Evolutionary conservation across 2,888 invertebrate genomes (phyloP), one percentile per base, ranked within the genome.

Genomic region (Amphipoea oculea): DNA sequence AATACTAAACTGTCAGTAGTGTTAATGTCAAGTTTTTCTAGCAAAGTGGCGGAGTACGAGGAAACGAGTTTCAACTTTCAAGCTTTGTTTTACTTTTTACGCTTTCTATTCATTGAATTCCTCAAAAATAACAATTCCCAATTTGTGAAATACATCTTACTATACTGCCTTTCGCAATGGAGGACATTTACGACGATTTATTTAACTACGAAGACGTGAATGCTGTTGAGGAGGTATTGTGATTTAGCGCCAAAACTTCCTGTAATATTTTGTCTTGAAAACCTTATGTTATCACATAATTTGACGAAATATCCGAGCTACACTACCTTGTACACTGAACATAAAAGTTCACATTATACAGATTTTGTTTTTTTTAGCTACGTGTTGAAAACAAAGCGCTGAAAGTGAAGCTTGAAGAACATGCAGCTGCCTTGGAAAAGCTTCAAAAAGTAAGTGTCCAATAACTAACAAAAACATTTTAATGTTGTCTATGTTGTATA

Each of bases 161-260:
- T 48, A 6, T 17, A 66, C 2, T 5, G 12, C 1, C 12, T 63
- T 73, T 76, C 23, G 29, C 51, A 45, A 96, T 96, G 96, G 95
- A 95, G 66, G 93, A 92, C 78, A 81, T 97, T 76, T 97, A 97
- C 82, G 91, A 89, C 36, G 91, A 96, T 89, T 92, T 97, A 80
- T 94, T 95, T 51, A 96, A 97, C 86, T 97, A 95, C 86, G 92
- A 96, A 48, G 94, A 96, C 63, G 93, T 93, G 48, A 90, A 92
- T 78, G 89, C 91, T 74, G 79, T 95, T 76, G 89, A 92, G 51
- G 94, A 95, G 95, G 96, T 96, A 94, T 72, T 80, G 70, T 63
- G 82, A 92, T 95, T 95, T 95, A 95, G 95, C 95, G 96, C 95
- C 94, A 96, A 95, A 92, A 91, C 79, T 80, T 76, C 74, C 77